phyloP scores from a whole-genome alignment of 2,797 vertebrate species.

The Dermochelys coriacea region DNA sequence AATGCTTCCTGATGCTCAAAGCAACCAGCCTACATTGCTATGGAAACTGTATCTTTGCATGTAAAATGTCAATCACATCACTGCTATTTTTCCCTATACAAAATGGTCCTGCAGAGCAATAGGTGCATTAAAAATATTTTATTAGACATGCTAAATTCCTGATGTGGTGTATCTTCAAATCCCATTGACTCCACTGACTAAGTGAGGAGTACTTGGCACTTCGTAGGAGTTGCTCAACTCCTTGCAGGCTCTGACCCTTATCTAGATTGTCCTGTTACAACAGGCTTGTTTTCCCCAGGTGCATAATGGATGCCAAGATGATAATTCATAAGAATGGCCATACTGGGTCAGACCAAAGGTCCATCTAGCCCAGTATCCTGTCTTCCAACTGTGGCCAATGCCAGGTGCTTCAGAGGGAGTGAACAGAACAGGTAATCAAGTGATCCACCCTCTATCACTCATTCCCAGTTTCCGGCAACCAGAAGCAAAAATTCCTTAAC shows the following conservation, averaged over 20 bases:
- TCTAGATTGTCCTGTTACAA: neutral
- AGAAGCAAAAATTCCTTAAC: too few relatives aligned
- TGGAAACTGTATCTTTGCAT: neutral
- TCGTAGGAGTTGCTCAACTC: neutral
- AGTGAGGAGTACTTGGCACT: neutral
- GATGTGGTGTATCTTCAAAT: slow-evolving; percentile 6
- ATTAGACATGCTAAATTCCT: slow-evolving; percentile 41
- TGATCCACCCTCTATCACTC: too few relatives aligned
- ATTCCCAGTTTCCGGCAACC: too few relatives aligned
- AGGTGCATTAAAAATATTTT: slow-evolving; percentile 68
- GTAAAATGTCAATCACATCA: slow-evolving; percentile 15
- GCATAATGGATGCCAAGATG: neutral
- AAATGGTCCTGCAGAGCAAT: slow-evolving; percentile 27
- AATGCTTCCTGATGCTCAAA: neutral
- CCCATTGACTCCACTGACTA: neutral
- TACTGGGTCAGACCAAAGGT: too few relatives aligned
- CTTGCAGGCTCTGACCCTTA: neutral
- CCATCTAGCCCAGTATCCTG: too few relatives aligned
- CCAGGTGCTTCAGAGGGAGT: too few relatives aligned
- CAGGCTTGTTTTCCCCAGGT: neutral
- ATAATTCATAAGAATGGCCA: neutral
- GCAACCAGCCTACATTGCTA: fast-evolving
- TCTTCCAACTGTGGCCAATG: too few relatives aligned
- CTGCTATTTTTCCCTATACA: neutral
- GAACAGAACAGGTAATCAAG: too few relatives aligned